These are phyloP conservation scores for Prosopocoilus inquinatus DNA, from an alignment of 2,888 invertebrate species.

Conservation along the genomic window DNA sequence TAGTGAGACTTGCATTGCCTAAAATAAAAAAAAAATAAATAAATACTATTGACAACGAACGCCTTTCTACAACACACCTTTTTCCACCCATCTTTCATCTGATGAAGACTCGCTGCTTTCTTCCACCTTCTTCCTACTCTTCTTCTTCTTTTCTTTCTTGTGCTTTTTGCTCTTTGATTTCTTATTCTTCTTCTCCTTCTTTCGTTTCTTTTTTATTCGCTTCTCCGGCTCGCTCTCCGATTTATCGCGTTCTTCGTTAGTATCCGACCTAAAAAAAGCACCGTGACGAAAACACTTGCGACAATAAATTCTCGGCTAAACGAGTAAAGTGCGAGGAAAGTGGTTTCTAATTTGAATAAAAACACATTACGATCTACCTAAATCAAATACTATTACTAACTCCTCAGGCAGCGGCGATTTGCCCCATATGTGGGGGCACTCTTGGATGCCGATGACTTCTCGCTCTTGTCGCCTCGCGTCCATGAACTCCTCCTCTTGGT, in stretches of 20 bases:
- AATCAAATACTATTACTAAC: conserved; percentile 30
- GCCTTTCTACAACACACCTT: conserved; percentile 37
- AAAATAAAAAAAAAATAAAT: not conserved
- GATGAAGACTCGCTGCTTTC: conserved; percentile 51
- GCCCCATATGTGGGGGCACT: conserved; percentile 70
- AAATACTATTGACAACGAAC: not conserved
- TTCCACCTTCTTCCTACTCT: conserved; percentile 45
- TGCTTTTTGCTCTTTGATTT: conserved; percentile 54
- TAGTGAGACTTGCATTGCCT: not conserved
- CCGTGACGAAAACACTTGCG: too few relatives aligned
- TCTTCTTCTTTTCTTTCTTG: conserved; percentile 56
- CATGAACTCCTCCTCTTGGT: conserved; percentile 65
- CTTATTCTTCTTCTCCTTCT: conserved; percentile 54
- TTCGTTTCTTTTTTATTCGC: conserved; percentile 51
- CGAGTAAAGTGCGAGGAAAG: not conserved
- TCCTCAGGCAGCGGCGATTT: conserved; percentile 69
- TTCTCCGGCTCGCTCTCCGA: conserved; percentile 41
- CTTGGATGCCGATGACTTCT: conserved; percentile 70
- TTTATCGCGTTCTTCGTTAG: conserved; percentile 33
- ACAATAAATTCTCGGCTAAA: too few relatives aligned
- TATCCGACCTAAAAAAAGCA: conserved; percentile 41
- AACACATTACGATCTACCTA: conserved; percentile 1
- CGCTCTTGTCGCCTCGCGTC: conserved; percentile 71
- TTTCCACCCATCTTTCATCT: conserved; percentile 69
- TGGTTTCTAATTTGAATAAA: too few relatives aligned